Base-by-base conservation (phyloP, 2,888 invertebrate genomes). In the Myathropa florea region DNA sequence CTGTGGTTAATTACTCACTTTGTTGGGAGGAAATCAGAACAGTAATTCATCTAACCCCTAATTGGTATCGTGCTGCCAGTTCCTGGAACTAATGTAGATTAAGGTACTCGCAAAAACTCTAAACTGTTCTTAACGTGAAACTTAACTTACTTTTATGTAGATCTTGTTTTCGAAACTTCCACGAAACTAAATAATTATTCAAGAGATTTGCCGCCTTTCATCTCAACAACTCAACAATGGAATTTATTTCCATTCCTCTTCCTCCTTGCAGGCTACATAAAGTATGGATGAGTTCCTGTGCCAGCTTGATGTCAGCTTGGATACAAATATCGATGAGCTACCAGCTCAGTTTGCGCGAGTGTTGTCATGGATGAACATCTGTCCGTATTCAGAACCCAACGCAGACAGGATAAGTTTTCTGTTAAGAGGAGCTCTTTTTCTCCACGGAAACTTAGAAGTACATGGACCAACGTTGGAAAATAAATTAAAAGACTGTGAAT, bases 401-500 rank as follows among this genome's bases (percentile, higher is more conserved):
- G 53, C 33, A 9, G n/a, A 23, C 6, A 12, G 75, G 46, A 23
- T 86, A 2, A 53, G 78, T 0, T 26, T 57, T 3, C 12, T 75
- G 1, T 46, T 86, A 0, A 55, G 57, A 78, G 60, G 65, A 28
- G 75, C 53, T 4, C 61, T 86, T 0, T 86, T 78, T 57, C 18
- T 86, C 2, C 30, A 83, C 18, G 86, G 73, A 18, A 86, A 79
- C 23, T 28, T 86, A 12, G 26, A 59, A 0, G 36, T 75, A 7
- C 86, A 86, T 61, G 83, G 83, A 14, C 39, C 57, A 14, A 28
- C 6, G 14, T 23, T 86, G 21, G 78, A 86, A n/a, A 9, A 70
- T 21, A 83, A 71, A 30, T 46, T 86, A 7, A 78, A 75, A 23
- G 24, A 82, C 0, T 78, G 53, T 14, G 39, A 28, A 12, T 24